Evolutionary conservation across 2,888 invertebrate genomes (phyloP).

Genomic region (Drosophila greeni): DNA sequence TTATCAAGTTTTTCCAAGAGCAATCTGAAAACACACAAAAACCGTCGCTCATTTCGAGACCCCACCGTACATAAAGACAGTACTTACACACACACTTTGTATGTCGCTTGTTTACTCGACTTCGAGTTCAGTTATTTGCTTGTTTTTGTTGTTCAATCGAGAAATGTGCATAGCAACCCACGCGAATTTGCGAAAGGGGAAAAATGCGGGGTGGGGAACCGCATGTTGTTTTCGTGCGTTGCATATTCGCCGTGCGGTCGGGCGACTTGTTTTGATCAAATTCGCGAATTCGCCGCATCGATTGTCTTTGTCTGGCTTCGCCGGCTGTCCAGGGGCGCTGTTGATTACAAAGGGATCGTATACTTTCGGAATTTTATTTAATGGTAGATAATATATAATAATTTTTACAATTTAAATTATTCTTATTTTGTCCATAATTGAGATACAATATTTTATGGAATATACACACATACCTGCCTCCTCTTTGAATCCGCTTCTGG

Average conservation of each 20-base stretch:
- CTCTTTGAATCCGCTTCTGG: slow-evolving; percentile 35
- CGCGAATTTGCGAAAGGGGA: not conserved
- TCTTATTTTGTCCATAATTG: too few relatives aligned
- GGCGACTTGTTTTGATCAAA: slow-evolving; percentile 62
- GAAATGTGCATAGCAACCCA: slow-evolving; percentile 56
- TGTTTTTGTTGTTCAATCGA: slow-evolving; percentile 46
- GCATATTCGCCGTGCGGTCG: slow-evolving; percentile 25
- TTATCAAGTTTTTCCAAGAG: not conserved
- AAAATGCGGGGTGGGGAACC: not conserved
- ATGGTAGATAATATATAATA: too few relatives aligned
- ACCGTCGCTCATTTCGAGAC: not conserved
- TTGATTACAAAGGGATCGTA: not conserved
- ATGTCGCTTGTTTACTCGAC: slow-evolving; percentile 48
- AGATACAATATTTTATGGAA: too few relatives aligned
- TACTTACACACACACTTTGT: slow-evolving; percentile 18
- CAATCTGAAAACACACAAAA: not conserved
- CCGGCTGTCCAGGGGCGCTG: slow-evolving; percentile 43
- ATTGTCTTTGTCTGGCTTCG: slow-evolving; percentile 35
- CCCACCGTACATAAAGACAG: slow-evolving; percentile 14
- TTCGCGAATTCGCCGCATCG: slow-evolving; percentile 21
- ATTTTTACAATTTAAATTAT: too few relatives aligned
- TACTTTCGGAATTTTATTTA: too few relatives aligned
- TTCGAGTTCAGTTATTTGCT: slow-evolving; percentile 54
- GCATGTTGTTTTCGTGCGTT: slow-evolving; percentile 53
- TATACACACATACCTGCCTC: too few relatives aligned